Evolutionary conservation across 2,888 invertebrate species (phyloP).

Genomic region (Disparrhopalites patrizii): DNA sequence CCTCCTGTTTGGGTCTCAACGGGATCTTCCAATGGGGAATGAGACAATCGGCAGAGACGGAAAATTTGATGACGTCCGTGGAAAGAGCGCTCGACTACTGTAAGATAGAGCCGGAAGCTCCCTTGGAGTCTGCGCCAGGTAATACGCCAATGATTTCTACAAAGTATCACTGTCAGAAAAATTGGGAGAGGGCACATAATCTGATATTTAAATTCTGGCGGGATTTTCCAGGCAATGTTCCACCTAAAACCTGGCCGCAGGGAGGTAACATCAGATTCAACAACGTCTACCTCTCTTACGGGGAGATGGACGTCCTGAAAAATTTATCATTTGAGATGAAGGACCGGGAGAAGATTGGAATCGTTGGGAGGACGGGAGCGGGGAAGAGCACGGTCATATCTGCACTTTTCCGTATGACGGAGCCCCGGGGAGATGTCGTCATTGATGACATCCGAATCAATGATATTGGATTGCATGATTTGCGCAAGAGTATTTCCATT

Average conservation of each 20-base stretch:
- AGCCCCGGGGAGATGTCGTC: constrained; percentile 74
- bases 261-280: constrained; percentile 1
- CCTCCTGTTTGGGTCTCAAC: constrained; percentile 29
- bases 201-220: too few species aligned
- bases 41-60: constrained; percentile 43
- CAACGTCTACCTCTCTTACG: constrained; percentile 3
- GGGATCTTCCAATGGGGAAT: constrained; percentile 31
- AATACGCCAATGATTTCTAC: too few species aligned
- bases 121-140: constrained; percentile 31
- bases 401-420: constrained; percentile 83
- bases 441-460: constrained; percentile 69
- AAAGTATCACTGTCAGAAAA: too few species aligned
- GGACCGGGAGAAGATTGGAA: constrained; percentile 16
- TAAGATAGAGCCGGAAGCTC: constrained; percentile 41
- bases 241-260: constrained; percentile 37
- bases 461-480: constrained; percentile 58
- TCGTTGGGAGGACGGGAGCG: too few species aligned
- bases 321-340: constrained; percentile 4
- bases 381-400: constrained; percentile 88
- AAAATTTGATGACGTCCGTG: constrained; percentile 43
- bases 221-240: constrained; percentile 32
- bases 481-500: constrained; percentile 77
- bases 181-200: too few species aligned
- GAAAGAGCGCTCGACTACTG: constrained; percentile 42
- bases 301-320: constrained; percentile 12